Percentiles rank a stretch among this genome's conserved stretches.
Evolutionary conservation across 2,113 vertebrate genomes (phyloP).

Genomic region (Colinus virginianus): DNA sequence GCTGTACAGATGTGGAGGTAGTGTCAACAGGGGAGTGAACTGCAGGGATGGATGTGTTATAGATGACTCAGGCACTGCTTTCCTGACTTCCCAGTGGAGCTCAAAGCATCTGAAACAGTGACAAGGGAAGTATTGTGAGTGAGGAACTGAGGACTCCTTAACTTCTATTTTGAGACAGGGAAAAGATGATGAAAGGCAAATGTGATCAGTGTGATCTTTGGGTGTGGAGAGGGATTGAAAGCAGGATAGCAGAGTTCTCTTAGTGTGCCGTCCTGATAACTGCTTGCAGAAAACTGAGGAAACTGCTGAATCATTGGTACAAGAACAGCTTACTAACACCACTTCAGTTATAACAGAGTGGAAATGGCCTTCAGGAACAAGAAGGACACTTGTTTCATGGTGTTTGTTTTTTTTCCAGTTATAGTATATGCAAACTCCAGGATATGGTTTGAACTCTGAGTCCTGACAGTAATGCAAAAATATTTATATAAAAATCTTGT

Average conservation of each 20-base stretch:
- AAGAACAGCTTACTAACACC: not conserved
- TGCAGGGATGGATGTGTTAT: not conserved
- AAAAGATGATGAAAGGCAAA: not conserved
- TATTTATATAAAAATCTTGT: not conserved
- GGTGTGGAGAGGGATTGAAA: not conserved
- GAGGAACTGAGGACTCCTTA: not conserved
- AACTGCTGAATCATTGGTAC: constrained; percentile 27
- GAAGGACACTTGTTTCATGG: not conserved
- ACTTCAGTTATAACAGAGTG: not conserved
- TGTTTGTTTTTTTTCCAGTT: not conserved
- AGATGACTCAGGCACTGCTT: accelerated
- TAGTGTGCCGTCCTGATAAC: constrained; percentile 17
- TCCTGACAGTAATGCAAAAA: not conserved
- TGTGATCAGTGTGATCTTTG: not conserved
- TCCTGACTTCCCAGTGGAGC: not conserved
- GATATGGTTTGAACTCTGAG: not conserved
- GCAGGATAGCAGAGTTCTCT: not conserved
- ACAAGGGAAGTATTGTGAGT: not conserved
- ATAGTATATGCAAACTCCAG: not conserved
- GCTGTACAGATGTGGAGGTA: not conserved
- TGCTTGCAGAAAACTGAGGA: not conserved
- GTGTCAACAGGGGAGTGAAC: not conserved
- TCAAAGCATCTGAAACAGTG: not conserved
- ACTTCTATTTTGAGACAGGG: not conserved
- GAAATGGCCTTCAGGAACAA: not conserved